Evolutionary conservation across 2,888 invertebrate genomes (phyloP).

Genomic region (Dromius quadrimaculatus): DNA sequence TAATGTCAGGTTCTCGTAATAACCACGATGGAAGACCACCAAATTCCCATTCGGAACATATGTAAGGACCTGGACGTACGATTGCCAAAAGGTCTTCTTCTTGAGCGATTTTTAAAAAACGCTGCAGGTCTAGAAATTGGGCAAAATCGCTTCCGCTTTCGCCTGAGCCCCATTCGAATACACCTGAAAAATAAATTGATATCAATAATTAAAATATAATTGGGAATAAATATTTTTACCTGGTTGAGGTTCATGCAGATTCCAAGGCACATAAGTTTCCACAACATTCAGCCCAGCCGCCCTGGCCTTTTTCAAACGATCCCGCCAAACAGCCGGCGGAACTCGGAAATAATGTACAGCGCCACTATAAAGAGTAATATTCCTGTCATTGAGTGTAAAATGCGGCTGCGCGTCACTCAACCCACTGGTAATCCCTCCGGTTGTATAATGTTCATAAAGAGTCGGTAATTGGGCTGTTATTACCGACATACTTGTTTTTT

Average conservation of each 20-base stretch:
- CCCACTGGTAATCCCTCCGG: slow-evolving; percentile 61
- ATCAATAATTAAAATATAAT: background rate
- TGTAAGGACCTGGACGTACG: slow-evolving; percentile 89
- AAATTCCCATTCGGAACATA: slow-evolving; percentile 89
- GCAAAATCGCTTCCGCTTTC: slow-evolving; percentile 46
- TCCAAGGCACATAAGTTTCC: slow-evolving; percentile 90
- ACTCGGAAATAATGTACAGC: slow-evolving; percentile 88
- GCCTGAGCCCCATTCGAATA: slow-evolving; percentile 13
- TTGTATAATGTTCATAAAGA: slow-evolving; percentile 67
- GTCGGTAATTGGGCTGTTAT: too few relatives aligned
- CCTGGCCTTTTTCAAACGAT: slow-evolving; percentile 79
- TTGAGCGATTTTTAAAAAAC: slow-evolving; percentile 79
- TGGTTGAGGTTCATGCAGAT: slow-evolving; percentile 76
- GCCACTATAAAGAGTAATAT: slow-evolving; percentile 67
- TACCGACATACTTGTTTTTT: too few relatives aligned
- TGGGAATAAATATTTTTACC: background rate
- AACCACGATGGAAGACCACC: slow-evolving; percentile 63
- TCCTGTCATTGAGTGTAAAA: slow-evolving; percentile 65
- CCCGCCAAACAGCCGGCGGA: slow-evolving; percentile 82
- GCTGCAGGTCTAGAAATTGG: slow-evolving; percentile 70
- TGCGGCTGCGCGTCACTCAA: slow-evolving; percentile 59
- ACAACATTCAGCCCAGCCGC: slow-evolving; percentile 89
- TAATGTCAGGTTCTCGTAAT: slow-evolving; percentile 67
- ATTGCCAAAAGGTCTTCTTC: slow-evolving; percentile 84
- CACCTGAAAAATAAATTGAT: background rate